Conservation (phyloP, 1,140 invertebrate species). For the Araneus ventricosus region DNA sequence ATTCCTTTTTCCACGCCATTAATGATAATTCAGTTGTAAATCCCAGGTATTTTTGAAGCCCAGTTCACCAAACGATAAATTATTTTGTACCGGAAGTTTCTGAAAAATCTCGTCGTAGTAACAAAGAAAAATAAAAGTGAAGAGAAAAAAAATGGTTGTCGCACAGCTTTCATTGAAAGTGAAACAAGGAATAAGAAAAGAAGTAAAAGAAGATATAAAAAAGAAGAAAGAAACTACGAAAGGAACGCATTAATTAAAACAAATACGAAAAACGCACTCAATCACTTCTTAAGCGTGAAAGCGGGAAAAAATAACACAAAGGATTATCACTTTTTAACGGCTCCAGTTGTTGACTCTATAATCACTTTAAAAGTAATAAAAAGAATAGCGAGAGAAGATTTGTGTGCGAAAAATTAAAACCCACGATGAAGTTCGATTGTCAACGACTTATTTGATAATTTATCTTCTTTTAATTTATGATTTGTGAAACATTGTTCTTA, state of each 20-base stretch:
- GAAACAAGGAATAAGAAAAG: conserved; percentile 15
- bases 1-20: neutral
- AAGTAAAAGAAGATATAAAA: neutral
- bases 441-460: conserved; percentile 69
- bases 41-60: neutral
- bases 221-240: neutral
- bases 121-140: neutral
- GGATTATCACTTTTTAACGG: conserved; percentile 74
- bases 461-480: conserved; percentile 71
- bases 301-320: conserved; percentile 56
- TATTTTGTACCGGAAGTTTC: neutral
- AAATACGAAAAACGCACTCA: conserved; percentile 67
- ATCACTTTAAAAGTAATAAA: conserved; percentile 71
- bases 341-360: conserved; percentile 69
- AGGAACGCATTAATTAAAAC: conserved; percentile 71
- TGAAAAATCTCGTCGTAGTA: neutral
- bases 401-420: conserved; percentile 58
- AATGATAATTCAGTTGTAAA: neutral
- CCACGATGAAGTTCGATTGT: conserved; percentile 64
- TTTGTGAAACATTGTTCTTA: conserved; percentile 45
- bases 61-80: neutral
- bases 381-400: conserved; percentile 4
- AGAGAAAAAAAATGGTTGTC: neutral
- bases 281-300: conserved; percentile 62
- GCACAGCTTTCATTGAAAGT: neutral